Conservation (phyloP, 2,113 vertebrate species). For the Spheniscus mendiculus region DNA sequence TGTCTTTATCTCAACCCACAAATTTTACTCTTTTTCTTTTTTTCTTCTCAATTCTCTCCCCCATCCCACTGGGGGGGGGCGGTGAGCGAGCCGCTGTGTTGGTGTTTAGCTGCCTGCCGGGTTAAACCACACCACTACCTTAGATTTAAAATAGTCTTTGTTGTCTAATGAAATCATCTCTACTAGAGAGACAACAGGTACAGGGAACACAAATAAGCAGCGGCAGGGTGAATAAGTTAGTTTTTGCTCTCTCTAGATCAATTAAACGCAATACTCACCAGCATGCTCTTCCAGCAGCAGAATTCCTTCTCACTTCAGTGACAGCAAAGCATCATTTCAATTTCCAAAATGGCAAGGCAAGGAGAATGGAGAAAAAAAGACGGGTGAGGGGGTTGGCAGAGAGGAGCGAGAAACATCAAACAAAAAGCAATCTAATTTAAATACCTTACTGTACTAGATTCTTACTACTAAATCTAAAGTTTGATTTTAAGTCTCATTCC, state of each 20-base stretch:
- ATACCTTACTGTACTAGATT: neutral
- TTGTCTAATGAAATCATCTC: slow-evolving; percentile 12
- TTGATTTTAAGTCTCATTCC: slow-evolving; percentile 17
- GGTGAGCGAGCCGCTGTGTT: no score
- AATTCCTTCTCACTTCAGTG: neutral
- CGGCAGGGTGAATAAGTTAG: slow-evolving; percentile 16
- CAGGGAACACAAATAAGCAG: slow-evolving; percentile 29
- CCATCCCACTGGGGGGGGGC: no score
- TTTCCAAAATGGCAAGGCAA: slow-evolving; percentile 7
- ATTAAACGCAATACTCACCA: neutral
- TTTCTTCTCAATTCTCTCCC: no score
- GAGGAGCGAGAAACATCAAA: neutral
- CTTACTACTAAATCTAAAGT: neutral
- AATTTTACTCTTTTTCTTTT: no score
- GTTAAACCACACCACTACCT: neutral
- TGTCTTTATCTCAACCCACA: no score
- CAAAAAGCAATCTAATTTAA: slow-evolving; percentile 1
- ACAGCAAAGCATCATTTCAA: neutral
- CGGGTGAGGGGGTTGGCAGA: neutral
- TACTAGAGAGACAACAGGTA: slow-evolving; percentile 13
- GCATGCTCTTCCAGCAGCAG: neutral
- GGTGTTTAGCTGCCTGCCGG: no score
- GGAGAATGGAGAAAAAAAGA: neutral
- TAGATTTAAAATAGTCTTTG: neutral
- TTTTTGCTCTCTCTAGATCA: slow-evolving; percentile 22